A percentile compares a stretch with the other conserved stretches of the same genome.
Evolutionary conservation across 2,113 vertebrate genomes (phyloP).

Genomic region (Thunnus thynnus): DNA sequence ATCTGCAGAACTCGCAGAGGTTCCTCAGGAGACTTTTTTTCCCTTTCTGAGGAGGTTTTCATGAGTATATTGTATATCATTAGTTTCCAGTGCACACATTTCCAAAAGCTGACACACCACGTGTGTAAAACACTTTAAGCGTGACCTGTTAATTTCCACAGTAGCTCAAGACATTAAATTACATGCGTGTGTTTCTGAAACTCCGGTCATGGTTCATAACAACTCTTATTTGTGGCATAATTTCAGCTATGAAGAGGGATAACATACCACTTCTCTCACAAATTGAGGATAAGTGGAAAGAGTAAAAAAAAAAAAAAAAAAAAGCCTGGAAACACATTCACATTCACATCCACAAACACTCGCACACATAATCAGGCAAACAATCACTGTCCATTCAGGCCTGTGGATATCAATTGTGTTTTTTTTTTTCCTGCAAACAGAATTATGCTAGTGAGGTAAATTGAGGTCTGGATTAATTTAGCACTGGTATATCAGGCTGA

Average conservation of each 20-base stretch:
- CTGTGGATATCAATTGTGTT: conserved; percentile 49
- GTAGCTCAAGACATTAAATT: conserved; percentile 44
- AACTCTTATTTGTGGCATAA: conserved; percentile 44
- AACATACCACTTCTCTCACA: conserved; percentile 42
- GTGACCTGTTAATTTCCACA: conserved; percentile 50
- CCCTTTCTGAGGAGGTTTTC: conserved; percentile 26
- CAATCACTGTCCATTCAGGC: conserved; percentile 63
- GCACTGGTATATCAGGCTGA: conserved; percentile 57
- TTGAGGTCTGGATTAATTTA: conserved; percentile 69
- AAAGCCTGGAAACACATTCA: conserved; percentile 17
- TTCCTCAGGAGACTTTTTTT: conserved; percentile 31
- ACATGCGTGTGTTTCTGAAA: conserved; percentile 28
- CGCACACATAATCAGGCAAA: conserved; percentile 48
- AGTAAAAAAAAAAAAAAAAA: neutral
- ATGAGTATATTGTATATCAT: conserved; percentile 60
- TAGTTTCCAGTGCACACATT: conserved; percentile 43
- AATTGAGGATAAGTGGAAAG: conserved; percentile 31
- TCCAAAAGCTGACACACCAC: conserved; percentile 4
- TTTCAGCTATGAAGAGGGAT: conserved; percentile 46
- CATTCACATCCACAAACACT: conserved; percentile 34
- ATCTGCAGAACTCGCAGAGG: conserved; percentile 17
- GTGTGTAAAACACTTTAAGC: conserved; percentile 58
- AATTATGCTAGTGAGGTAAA: conserved; percentile 64
- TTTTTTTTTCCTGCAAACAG: conserved; percentile 57
- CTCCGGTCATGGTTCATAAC: conserved; percentile 35